These are phyloP conservation scores for Aproaerema taeniolella DNA, from an alignment of 2,888 invertebrate genomes.

Conservation along the genomic window DNA sequence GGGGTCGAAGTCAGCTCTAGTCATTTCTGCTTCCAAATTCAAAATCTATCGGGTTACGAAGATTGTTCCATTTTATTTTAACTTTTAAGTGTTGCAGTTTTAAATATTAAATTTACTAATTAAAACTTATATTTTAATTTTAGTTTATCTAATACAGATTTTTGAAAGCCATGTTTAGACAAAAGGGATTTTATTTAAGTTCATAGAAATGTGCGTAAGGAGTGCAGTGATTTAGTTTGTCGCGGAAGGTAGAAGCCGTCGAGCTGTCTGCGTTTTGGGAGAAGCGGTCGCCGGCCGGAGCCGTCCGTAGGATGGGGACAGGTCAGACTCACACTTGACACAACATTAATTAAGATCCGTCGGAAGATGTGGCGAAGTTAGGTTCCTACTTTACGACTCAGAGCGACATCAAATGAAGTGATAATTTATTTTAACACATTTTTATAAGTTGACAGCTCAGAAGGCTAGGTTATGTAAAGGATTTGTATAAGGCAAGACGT, in stretches of 20 bases:
- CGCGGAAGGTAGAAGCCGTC: constrained; percentile 30
- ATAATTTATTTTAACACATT: too few species aligned
- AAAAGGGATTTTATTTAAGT: neutral
- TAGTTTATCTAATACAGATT: neutral
- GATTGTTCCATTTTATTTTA: neutral
- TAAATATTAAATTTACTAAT: neutral
- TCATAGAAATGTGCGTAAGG: neutral
- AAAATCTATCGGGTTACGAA: too few species aligned
- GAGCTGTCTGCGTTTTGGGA: constrained; percentile 79
- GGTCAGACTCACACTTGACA: constrained; percentile 72
- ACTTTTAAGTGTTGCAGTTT: neutral
- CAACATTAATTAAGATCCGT: too few species aligned
- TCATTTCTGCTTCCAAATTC: constrained; percentile 27
- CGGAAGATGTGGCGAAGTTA: too few species aligned
- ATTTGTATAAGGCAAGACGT: too few species aligned
- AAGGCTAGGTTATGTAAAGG: too few species aligned
- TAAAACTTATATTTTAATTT: neutral
- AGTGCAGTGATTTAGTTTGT: constrained; percentile 16
- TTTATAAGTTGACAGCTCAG: too few species aligned
- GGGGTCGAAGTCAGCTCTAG: constrained; percentile 66
- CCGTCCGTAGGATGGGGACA: constrained; percentile 85
- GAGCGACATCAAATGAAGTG: too few species aligned
- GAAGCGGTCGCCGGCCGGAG: constrained; percentile 76
- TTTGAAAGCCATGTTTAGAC: neutral
- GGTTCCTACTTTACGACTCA: too few species aligned